Conservation (phyloP, 2,888 invertebrate genomes). For the Calameuta filiformis region DNA sequence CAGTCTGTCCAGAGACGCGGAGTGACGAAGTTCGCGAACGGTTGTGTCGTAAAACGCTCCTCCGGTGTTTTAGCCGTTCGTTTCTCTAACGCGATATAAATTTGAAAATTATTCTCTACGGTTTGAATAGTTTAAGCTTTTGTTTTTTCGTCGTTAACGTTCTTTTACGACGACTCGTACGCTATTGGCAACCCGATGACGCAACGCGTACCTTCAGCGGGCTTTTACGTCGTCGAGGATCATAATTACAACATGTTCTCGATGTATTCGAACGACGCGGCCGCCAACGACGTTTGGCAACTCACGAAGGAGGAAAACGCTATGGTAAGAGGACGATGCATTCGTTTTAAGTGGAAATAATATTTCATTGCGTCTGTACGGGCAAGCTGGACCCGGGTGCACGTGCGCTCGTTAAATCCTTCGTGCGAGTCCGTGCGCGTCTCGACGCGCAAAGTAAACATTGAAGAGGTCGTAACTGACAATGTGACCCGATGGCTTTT, state of each 20-base stretch:
- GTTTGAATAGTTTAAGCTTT: neutral
- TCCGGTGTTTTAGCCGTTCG: neutral
- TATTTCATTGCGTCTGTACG: neutral
- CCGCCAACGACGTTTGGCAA: slow-evolving; percentile 44
- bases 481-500: neutral
- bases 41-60: neutral
- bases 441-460: neutral
- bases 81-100: neutral
- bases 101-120: neutral
- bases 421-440: neutral
- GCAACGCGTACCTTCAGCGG: slow-evolving; percentile 58
- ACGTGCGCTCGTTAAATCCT: neutral
- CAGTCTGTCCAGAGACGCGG: neutral
- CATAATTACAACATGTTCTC: slow-evolving; percentile 55
- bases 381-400: neutral
- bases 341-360: neutral
- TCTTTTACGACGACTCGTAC: neutral
- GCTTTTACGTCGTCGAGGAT: slow-evolving; percentile 54
- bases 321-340: slow-evolving; percentile 40
- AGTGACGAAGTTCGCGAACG: neutral
- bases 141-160: neutral
- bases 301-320: slow-evolving; percentile 53
- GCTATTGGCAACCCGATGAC: slow-evolving; percentile 40
- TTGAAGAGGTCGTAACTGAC: neutral
- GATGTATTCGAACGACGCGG: slow-evolving; percentile 46